Percentiles rank a stretch among this genome's conserved stretches.
Evolutionary conservation across 2,797 vertebrate genomes (phyloP).

Genomic region (Mormyrops boulengeri): DNA sequence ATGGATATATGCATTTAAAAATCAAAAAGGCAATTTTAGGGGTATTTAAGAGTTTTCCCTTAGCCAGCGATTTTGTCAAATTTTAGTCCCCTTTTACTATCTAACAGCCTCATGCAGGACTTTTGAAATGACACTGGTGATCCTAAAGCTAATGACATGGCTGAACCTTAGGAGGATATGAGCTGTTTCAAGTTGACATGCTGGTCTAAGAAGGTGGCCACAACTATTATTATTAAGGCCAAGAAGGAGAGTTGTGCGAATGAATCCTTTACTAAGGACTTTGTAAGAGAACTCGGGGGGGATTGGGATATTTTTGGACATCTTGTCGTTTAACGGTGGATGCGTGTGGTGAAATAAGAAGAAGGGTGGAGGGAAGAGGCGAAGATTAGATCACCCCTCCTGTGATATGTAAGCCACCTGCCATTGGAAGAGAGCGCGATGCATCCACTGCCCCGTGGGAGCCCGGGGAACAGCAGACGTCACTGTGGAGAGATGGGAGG

Average conservation of each 20-base stretch:
- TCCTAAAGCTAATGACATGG: neutral
- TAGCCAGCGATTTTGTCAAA: neutral
- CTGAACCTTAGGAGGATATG: neutral
- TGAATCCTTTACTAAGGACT: neutral
- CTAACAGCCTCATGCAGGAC: neutral
- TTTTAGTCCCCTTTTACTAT: neutral
- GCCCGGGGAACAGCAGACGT: neutral
- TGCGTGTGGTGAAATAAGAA: neutral
- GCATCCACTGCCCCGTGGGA: neutral
- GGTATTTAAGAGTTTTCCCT: neutral
- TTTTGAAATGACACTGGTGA: neutral
- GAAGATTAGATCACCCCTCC: neutral
- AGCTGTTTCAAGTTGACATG: neutral
- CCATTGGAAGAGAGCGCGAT: neutral
- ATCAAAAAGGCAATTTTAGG: neutral
- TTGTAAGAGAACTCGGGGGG: neutral
- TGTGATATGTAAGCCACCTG: neutral
- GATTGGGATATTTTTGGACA: neutral
- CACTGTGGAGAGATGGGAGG: neutral
- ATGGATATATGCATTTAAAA: neutral
- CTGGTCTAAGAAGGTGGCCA: neutral
- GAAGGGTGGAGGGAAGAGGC: neutral
- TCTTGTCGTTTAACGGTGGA: neutral
- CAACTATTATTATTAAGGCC: neutral
- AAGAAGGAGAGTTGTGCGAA: neutral